phyloP scores from a whole-genome alignment of 2,888 invertebrate species.

The Calliphora vomitoria region DNA sequence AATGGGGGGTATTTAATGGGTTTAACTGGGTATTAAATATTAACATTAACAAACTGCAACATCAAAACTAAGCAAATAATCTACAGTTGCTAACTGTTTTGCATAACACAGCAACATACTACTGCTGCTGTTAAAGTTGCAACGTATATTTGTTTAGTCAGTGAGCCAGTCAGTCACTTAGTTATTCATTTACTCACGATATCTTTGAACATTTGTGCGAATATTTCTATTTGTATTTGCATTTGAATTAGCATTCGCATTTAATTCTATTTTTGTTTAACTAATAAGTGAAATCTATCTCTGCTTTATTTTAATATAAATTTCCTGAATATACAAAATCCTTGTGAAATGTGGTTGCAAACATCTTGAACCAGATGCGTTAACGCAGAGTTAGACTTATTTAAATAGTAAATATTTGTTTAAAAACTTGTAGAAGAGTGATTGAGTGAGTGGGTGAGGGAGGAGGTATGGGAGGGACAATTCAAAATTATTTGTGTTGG shows the following conservation, averaged over 20 bases:
- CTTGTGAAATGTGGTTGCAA: slow-evolving; percentile 13
- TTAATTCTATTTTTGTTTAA: background rate
- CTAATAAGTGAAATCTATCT: background rate
- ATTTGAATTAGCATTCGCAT: background rate
- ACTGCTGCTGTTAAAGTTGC: background rate
- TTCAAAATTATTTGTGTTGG: background rate
- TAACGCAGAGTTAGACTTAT: background rate
- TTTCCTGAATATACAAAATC: background rate
- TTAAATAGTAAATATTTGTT: slow-evolving; percentile 21
- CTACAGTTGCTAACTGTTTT: background rate
- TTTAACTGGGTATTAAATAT: background rate
- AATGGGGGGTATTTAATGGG: background rate
- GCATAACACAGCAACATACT: background rate
- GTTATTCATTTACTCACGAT: background rate
- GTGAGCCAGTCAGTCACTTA: background rate
- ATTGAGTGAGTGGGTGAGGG: background rate
- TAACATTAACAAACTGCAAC: slow-evolving; percentile 12
- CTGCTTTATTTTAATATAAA: background rate
- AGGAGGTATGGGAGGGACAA: background rate
- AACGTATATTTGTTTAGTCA: background rate
- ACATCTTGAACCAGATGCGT: slow-evolving; percentile 24
- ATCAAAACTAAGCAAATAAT: background rate
- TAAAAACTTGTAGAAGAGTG: background rate
- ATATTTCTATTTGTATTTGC: no score
- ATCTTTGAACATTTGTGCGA: background rate